Evolutionary conservation across 2,797 vertebrate species (phyloP).

Genomic region (Synanceia verrucosa): DNA sequence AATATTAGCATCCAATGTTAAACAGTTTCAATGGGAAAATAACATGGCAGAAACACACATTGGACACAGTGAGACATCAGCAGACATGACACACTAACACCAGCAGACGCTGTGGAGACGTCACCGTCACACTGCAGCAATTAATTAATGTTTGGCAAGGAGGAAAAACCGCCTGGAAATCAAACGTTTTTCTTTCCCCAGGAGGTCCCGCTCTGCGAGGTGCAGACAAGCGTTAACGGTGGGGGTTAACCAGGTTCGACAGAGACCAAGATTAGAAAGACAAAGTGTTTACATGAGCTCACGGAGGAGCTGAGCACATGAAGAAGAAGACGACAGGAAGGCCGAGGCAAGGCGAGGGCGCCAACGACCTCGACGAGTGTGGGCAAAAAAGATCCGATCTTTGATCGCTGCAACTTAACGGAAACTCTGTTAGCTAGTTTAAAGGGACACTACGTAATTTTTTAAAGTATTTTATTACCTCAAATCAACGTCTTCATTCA

Average conservation of each 20-base stretch:
- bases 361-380: too few species aligned
- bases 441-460: too few species aligned
- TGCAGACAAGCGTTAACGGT: neutral
- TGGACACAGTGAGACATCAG: neutral
- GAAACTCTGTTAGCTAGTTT: too few species aligned
- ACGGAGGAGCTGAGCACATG: constrained; percentile 28
- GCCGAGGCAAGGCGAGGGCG: neutral
- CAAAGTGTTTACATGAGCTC: constrained; percentile 35
- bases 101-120: neutral
- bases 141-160: neutral
- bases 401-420: too few species aligned
- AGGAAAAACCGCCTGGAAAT: neutral
- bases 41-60: neutral
- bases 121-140: neutral
- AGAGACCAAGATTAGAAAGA: constrained; percentile 20
- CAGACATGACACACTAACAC: neutral
- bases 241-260: neutral
- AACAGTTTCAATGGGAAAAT: neutral
- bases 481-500: too few species aligned
- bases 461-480: too few species aligned
- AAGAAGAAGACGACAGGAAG: neutral
- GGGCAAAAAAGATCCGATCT: too few species aligned
- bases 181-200: neutral
- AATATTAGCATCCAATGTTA: neutral
- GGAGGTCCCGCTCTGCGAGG: neutral